phyloP scores from a whole-genome alignment of 2,888 invertebrate genomes.

The Anarsia innoxiella region DNA sequence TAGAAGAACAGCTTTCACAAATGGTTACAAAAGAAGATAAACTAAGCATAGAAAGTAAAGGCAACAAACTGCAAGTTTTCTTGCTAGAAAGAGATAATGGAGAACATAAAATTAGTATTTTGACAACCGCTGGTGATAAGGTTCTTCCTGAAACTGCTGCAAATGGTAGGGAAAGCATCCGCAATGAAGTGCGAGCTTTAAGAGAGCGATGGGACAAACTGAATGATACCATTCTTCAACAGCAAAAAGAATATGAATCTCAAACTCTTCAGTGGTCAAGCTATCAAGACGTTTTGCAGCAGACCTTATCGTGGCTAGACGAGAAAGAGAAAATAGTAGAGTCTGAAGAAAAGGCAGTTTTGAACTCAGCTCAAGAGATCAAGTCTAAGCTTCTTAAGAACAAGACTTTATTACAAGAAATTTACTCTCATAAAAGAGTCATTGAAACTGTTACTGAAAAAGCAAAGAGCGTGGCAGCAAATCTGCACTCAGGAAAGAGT shows the following conservation, averaged over 20 bases:
- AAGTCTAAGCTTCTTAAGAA: constrained; percentile 88
- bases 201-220: constrained; percentile 92
- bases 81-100: constrained; percentile 89
- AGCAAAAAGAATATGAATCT: constrained; percentile 90
- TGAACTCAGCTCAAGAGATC: constrained; percentile 89
- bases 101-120: constrained; percentile 82
- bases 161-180: constrained; percentile 89
- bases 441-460: constrained; percentile 94
- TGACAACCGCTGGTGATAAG: constrained; percentile 88
- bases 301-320: constrained; percentile 90
- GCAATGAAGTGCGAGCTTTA: constrained; percentile 87
- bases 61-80: constrained; percentile 81
- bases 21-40: constrained; percentile 80
- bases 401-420: constrained; percentile 92
- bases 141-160: constrained; percentile 95
- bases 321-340: constrained; percentile 86
- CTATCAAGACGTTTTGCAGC: constrained; percentile 89
- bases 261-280: constrained; percentile 88
- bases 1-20: constrained; percentile 80
- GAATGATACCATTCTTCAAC: constrained; percentile 86
- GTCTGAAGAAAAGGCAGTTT: constrained; percentile 80
- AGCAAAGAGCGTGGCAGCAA: constrained; percentile 81
- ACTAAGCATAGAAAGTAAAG: constrained; percentile 78
- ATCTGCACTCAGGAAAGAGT: constrained; percentile 70
- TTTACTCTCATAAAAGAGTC: constrained; percentile 90